Evolutionary conservation across 1,140 invertebrate genomes (phyloP), one percentile per base, ranked within the genome.

Genomic region (Harlomillsia oculata): DNA sequence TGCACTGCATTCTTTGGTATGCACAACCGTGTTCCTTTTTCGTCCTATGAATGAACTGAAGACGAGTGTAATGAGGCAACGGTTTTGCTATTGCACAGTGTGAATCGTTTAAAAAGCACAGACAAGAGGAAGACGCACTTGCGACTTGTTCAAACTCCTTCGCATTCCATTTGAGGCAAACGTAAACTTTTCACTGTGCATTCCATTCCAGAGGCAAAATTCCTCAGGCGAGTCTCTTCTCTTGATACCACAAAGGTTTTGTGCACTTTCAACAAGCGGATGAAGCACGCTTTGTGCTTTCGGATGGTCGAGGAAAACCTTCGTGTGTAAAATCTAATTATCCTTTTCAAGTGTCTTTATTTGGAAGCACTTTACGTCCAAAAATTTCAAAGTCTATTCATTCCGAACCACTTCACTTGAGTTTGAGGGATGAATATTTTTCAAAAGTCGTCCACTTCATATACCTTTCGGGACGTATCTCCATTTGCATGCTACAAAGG

Each of bases 111-210:
- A 48, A 26, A 4, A 21, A 26, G 21, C 11, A 30, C 28, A 30
- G 29, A 21, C 18, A 48, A 48, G 45, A 48, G 8, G 8, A 48
- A 48, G 45, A 8, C 30, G 45, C n/a, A n/a, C n/a, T n/a, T n/a
- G n/a, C n/a, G n/a, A n/a, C n/a, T n/a, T n/a, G n/a, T n/a, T n/a
- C n/a, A n/a, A n/a, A n/a, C 45, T 48, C 45, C 34, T 48, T 48
- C 34, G 45, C 45, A 48, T 48, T 48, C 45, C 45, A 48, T 48
- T 48, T 48, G 45, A 48, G 45, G 45, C 34, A 48, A n/a, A 48
- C 34, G 45, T 48, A 48, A 48, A 48, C 45, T 48, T 48, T 48
- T 32, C 30, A 48, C 45, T 48, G 30, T 48, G 45, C 45, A 48
- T 48, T 48, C 45, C 45, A 48, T 32, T 32, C 45, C 13, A n/a